These are phyloP conservation scores for Leptopilina myrica DNA, from an alignment of 2,888 invertebrate species.

Conservation along the genomic window DNA sequence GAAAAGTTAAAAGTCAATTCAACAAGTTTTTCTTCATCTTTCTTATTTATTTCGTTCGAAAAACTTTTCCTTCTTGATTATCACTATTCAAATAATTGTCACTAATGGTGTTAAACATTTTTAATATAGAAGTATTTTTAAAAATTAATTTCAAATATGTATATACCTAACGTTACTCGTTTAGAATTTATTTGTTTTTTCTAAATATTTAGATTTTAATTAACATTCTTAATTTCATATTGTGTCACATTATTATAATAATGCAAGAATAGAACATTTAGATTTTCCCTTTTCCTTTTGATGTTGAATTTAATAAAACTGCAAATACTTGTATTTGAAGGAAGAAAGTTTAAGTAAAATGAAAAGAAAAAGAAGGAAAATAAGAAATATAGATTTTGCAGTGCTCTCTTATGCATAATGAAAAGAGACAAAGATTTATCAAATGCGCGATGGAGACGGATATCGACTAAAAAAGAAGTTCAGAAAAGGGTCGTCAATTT, in stretches of 20 bases:
- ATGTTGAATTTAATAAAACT: not conserved
- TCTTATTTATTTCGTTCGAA: not conserved
- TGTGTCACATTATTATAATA: no score
- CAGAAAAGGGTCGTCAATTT: slow-evolving; percentile 10
- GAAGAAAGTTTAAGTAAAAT: no score
- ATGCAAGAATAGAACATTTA: no score
- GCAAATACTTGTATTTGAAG: not conserved
- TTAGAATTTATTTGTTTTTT: no score
- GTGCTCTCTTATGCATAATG: not conserved
- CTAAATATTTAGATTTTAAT: no score
- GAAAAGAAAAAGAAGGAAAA: no score
- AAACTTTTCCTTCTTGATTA: not conserved
- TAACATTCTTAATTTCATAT: no score
- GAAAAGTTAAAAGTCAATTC: slow-evolving; percentile 16
- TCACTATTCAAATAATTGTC: not conserved
- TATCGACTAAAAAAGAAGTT: slow-evolving; percentile 16
- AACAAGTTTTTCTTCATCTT: slow-evolving; percentile 8
- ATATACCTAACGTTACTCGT: no score
- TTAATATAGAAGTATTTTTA: no score
- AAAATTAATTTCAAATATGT: no score
- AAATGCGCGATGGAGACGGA: slow-evolving; percentile 25
- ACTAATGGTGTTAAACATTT: no score
- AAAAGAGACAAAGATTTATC: slow-evolving; percentile 24
- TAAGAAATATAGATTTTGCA: not conserved
- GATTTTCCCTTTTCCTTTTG: not conserved